Percentiles rank a stretch among this genome's conserved stretches.
These are phyloP conservation scores for Orius insidiosus DNA, from an alignment of 1,140 invertebrate species.

Conservation along the genomic window DNA sequence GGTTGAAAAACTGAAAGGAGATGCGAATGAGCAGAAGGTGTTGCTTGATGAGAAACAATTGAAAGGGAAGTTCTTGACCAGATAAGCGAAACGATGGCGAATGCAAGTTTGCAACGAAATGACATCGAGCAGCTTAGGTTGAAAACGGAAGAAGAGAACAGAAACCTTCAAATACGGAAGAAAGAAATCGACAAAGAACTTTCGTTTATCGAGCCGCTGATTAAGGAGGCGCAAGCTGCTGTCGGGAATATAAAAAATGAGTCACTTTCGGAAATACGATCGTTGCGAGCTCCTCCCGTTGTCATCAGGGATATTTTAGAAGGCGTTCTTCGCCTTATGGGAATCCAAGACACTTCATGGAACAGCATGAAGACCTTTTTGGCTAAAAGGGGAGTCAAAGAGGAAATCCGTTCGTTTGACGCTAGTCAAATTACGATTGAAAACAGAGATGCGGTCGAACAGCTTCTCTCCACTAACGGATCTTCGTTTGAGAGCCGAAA, in stretches of 20 bases:
- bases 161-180: conserved; percentile 64
- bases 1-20: conserved; percentile 74
- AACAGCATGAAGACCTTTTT: conserved; percentile 98
- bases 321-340: conserved; percentile 94
- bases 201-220: conserved; percentile 80
- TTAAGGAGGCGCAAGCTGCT: conserved; percentile 71
- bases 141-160: conserved; percentile 79
- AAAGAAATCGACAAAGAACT: conserved; percentile 82
- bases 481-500: conserved; percentile 80
- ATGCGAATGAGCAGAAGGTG: conserved; percentile 68
- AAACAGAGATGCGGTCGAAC: conserved; percentile 68
- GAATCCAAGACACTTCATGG: conserved; percentile 96
- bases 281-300: conserved; percentile 88
- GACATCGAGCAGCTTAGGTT: conserved; percentile 82
- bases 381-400: conserved; percentile 88
- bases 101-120: conserved; percentile 74
- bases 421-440: conserved; percentile 70
- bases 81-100: conserved; percentile 88
- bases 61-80: conserved; percentile 80
- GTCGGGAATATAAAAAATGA: conserved; percentile 91
- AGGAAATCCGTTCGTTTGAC: conserved; percentile 91
- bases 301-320: conserved; percentile 93
- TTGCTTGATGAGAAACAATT: conserved; percentile 73
- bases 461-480: conserved; percentile 54
- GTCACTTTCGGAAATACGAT: conserved; percentile 85